These are phyloP conservation scores for Enhydra lutris DNA, from an alignment of 2,113 vertebrate species.

Conservation along the genomic window DNA sequence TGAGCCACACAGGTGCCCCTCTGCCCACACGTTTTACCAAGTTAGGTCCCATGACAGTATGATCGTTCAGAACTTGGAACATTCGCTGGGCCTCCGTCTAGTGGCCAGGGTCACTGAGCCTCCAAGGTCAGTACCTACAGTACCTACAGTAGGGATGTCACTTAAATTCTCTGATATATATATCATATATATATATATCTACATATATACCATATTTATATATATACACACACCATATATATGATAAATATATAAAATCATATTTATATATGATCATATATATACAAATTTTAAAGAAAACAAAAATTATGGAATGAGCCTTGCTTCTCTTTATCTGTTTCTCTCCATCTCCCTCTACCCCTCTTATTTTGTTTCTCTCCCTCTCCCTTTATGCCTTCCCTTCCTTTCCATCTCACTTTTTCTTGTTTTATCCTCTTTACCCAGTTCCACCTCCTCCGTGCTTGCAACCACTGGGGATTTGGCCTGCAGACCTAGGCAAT, in stretches of 20 bases:
- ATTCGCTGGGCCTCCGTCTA: neutral
- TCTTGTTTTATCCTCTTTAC: neutral
- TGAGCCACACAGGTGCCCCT: neutral
- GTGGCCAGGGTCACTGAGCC: fast-evolving
- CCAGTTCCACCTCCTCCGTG: neutral
- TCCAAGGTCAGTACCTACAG: neutral
- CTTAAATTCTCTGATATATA: neutral
- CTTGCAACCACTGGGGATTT: neutral
- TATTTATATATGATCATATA: no score
- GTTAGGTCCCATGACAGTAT: fast-evolving
- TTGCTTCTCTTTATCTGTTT: neutral
- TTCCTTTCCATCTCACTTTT: neutral
- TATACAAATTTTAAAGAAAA: neutral
- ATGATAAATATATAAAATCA: neutral
- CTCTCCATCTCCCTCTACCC: no score
- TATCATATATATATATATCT: no score
- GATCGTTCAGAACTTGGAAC: neutral
- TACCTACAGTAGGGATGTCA: fast-evolving
- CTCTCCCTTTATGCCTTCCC: fast-evolving
- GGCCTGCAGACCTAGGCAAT: no score
- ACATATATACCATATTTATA: no score
- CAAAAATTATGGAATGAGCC: neutral
- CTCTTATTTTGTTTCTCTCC: no score
- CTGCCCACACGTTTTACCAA: neutral
- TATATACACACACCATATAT: no score